phyloP scores from a whole-genome alignment of 1,140 invertebrate species.

The Vanessa tameamea region DNA sequence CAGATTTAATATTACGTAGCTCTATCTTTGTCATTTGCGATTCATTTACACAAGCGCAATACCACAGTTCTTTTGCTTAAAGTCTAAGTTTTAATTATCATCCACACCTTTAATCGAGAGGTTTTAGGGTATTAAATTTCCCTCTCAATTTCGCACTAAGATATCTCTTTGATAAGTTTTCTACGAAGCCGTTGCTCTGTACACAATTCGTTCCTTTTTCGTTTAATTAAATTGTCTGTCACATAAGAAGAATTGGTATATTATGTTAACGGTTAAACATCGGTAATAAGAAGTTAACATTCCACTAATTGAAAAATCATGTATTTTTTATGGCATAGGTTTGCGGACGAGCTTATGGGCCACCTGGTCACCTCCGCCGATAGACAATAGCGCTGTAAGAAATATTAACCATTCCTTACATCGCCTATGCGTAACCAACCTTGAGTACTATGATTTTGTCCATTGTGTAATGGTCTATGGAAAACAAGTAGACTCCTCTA shows the following conservation, averaged over 20 bases:
- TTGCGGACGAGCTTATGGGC: no score
- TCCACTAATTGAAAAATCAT: no score
- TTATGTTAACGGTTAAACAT: background rate
- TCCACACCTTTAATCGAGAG: background rate
- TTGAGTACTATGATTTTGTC: no score
- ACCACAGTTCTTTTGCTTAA: background rate
- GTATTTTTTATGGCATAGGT: no score
- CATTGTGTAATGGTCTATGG: no score
- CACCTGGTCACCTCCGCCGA: no score
- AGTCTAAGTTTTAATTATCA: conserved; percentile 10
- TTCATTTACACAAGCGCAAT: background rate
- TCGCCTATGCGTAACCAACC: no score
- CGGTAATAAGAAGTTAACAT: no score
- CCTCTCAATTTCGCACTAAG: conserved; percentile 6
- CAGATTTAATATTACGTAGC: background rate
- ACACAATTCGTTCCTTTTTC: background rate
- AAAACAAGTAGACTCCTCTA: no score
- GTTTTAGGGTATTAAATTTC: conserved; percentile 9
- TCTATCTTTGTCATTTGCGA: background rate
- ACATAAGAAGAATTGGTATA: background rate
- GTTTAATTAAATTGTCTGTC: conserved; percentile 1
- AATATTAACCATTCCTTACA: no score
- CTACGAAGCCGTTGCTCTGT: background rate
- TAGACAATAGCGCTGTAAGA: no score
- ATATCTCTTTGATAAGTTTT: conserved; percentile 8